phyloP scores from a whole-genome alignment of 23 tunicate genomes.

The Phallusia fumigata region DNA sequence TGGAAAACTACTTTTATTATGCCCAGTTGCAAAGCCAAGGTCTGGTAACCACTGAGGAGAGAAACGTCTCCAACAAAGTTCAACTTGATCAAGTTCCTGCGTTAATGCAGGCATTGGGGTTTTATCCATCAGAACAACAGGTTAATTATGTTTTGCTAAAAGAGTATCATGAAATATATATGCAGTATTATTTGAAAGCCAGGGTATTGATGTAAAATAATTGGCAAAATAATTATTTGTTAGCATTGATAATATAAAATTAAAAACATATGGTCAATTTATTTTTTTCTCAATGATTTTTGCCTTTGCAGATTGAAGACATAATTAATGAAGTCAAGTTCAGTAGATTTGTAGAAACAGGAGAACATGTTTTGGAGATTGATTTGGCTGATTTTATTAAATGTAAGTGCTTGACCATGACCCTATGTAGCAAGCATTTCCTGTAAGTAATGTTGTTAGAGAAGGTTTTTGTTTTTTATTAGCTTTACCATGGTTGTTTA shows the following conservation, averaged over 20 bases:
- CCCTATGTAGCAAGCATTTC: no score
- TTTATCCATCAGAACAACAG: slow-evolving; percentile 96
- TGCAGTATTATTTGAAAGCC: no score
- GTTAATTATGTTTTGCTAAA: slow-evolving; percentile 6
- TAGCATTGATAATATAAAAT: no score
- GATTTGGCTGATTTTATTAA: slow-evolving; percentile 84
- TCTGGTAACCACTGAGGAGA: slow-evolving; percentile 65
- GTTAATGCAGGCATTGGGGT: slow-evolving; percentile 89
- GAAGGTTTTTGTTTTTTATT: no score
- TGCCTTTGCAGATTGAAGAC: slow-evolving; percentile 83
- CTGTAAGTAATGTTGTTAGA: neutral
- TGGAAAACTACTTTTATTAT: slow-evolving; percentile 92
- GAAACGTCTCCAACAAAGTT: slow-evolving; percentile 65
- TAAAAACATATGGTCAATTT: no score
- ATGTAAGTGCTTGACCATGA: slow-evolving; percentile 32
- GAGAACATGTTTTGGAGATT: slow-evolving; percentile 79
- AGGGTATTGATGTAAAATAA: no score
- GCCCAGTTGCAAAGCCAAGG: slow-evolving; percentile 94
- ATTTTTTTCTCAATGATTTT: no score
- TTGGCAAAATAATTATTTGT: no score
- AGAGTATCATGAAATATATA: neutral
- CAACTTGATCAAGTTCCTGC: slow-evolving; percentile 90
- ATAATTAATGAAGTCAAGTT: slow-evolving; percentile 95
- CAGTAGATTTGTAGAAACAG: slow-evolving; percentile 84
- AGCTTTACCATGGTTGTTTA: no score